Base-by-base conservation (phyloP, 2,888 invertebrate genomes). In the Portevinia maculata region DNA sequence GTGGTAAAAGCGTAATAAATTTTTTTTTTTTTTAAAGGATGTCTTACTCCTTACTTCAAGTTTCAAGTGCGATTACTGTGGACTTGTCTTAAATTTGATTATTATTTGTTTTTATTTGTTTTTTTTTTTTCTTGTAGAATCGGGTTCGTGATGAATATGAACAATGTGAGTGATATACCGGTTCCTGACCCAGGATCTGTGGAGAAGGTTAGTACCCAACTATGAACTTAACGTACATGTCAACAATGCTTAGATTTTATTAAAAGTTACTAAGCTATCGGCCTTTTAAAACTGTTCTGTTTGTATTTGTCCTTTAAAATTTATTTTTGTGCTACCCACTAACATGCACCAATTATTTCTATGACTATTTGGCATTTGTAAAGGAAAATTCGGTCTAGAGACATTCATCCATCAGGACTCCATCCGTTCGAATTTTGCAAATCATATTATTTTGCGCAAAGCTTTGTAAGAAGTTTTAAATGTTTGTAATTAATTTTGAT, bases 181-280 rank as follows among this genome's bases (percentile, higher is more conserved):
- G 87, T 89, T 19, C 89, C 89, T 50, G 89, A 89, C 86, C 89
- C 89, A 17, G 90, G 90, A 13, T 89, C 87, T 53, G 89, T 86
- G 19, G 89, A 83, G 71, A 83, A 78, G 78, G 83, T 83, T 57
- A n/a, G 83, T 83, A 65, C 0, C 11, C 32, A 1, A 11, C 55
- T n/a, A 32, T 11, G 19, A 11, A 24, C 7, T 15, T 24, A 19
- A 46, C 32, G 4, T 11, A 15, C 11, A 39, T 46, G 46, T 17
- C 0, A n/a, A n/a, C n/a, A n/a, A 19, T n/a, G 19, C 34, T 53
- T 73, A 24, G 3, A n/a, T 6, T 57, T 15, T 11, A 7, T 34
- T 0, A 28, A 24, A 13, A 13, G n/a, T 13, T 11, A 21, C 0
- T 32, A 32, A 46, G 28, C 11, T 32, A 48, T 32, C 44, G 19